These are phyloP conservation scores for Nemotelus pantherinus DNA, from an alignment of 2,888 invertebrate species.

Conservation along the genomic window DNA sequence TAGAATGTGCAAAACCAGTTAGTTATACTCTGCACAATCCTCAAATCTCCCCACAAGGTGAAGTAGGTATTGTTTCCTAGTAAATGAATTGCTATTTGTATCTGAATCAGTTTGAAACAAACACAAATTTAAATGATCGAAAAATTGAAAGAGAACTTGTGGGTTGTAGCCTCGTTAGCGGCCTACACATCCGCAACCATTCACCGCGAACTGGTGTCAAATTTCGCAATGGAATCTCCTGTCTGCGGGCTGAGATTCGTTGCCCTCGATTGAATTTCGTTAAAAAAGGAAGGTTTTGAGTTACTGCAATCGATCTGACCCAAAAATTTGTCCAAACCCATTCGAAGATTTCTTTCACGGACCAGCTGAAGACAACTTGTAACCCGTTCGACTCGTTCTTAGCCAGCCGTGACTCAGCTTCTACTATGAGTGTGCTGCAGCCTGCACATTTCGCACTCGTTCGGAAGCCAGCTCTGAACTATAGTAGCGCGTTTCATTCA, in stretches of 20 bases:
- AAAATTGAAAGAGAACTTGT: no score
- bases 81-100: no score
- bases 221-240: background rate
- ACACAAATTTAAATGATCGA: no score
- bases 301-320: constrained; percentile 32
- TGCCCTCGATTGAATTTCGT: background rate
- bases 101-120: no score
- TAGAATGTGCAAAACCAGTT: no score
- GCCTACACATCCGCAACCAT: background rate
- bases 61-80: no score
- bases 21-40: no score
- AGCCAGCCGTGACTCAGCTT: constrained; percentile 15
- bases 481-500: background rate
- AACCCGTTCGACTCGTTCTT: background rate
- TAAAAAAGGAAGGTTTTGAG: constrained; percentile 6
- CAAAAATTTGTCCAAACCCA: constrained; percentile 6
- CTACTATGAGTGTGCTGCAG: background rate
- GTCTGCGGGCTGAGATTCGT: constrained; percentile 1
- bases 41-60: no score
- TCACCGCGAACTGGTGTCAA: background rate
- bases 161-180: no score
- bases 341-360: background rate
- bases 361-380: background rate
- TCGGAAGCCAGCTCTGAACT: background rate
- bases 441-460: background rate